Percentiles rank a stretch among this genome's conserved stretches.
These are phyloP conservation scores for Microtus richardsoni DNA, from an alignment of 2,113 vertebrate species.

Conservation along the genomic window DNA sequence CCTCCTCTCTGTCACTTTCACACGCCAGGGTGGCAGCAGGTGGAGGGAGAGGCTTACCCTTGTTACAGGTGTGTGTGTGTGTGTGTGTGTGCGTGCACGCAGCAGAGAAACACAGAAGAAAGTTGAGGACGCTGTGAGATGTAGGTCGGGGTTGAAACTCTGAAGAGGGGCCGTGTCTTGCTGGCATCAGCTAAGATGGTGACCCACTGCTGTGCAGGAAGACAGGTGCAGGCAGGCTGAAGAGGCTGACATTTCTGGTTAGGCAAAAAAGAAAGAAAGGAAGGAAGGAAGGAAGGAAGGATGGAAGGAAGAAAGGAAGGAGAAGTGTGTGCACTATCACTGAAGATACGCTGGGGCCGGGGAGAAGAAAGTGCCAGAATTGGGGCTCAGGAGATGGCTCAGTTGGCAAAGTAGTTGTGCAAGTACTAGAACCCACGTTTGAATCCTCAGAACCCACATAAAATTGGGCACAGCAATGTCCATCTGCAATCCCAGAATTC, in stretches of 20 bases:
- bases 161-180: not conserved
- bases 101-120: not conserved
- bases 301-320: too few species aligned
- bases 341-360: not conserved
- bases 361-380: not conserved
- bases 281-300: rapidly evolving
- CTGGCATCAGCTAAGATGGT: not conserved
- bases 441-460: not conserved
- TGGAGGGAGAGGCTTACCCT: not conserved
- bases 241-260: not conserved
- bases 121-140: not conserved
- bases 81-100: too few species aligned
- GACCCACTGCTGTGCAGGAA: not conserved
- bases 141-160: not conserved
- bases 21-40: not conserved
- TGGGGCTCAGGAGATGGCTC: not conserved
- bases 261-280: not conserved
- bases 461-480: not conserved
- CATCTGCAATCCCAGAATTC: not conserved
- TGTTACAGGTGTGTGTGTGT: not conserved
- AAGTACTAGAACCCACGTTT: not conserved
- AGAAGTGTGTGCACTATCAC: not conserved
- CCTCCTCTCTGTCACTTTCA: too few species aligned
- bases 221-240: not conserved
- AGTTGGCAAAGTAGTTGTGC: not conserved